Percentiles rank a stretch among this genome's conserved stretches.
phyloP scores from a whole-genome alignment of 2,113 vertebrate species.

The Melanerpes aurifrons region DNA sequence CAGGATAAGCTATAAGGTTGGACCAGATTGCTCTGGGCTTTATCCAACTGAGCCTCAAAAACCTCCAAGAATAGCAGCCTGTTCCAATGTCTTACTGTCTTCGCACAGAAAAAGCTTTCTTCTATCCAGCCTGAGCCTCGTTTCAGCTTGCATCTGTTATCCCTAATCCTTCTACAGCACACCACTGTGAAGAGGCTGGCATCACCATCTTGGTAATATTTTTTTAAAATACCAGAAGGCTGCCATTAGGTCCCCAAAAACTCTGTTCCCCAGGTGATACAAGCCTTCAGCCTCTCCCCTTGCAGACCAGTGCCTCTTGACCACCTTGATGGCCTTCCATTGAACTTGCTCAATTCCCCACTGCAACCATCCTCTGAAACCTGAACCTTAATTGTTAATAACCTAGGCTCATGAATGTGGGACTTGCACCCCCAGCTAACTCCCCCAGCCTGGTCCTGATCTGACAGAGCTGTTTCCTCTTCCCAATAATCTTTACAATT shows the following conservation, averaged over 20 bases:
- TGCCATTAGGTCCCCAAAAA: not conserved
- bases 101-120: not conserved
- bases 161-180: not conserved
- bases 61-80: not conserved
- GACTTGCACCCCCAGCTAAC: not conserved
- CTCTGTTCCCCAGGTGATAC: not conserved
- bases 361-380: not conserved
- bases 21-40: not conserved
- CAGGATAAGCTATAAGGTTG: not conserved
- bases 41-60: not conserved
- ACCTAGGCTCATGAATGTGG: not conserved
- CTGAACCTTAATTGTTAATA: not conserved
- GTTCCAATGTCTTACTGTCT: not conserved
- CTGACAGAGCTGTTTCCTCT: not conserved
- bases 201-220: not conserved
- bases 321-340: not conserved
- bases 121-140: not conserved
- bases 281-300: not conserved
- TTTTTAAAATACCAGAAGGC: not conserved
- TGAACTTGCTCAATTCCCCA: not conserved
- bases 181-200: not conserved
- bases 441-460: not conserved
- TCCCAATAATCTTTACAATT: not conserved
- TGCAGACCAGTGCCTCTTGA: not conserved
- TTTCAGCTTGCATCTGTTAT: not conserved